Percentiles rank a stretch among this genome's conserved stretches.
Conservation (phyloP, 2,797 vertebrate species). For the Pseudochaenichthys georgianus region DNA sequence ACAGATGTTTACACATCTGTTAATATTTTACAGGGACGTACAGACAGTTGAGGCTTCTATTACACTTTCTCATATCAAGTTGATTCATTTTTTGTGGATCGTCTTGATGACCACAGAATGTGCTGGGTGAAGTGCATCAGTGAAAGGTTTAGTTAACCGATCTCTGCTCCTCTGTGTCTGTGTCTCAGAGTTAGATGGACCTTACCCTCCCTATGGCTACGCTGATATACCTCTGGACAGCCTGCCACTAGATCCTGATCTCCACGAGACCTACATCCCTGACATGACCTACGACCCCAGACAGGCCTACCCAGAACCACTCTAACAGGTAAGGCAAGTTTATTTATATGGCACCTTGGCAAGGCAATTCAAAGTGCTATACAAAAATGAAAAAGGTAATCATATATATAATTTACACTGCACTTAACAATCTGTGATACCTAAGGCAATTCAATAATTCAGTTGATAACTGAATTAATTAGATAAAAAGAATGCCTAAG, state of each 20-base stretch:
- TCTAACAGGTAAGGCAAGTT: constrained; percentile 74
- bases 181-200: constrained; percentile 74
- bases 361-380: too few species aligned
- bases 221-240: constrained; percentile 77
- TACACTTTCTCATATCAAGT: neutral
- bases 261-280: constrained; percentile 79
- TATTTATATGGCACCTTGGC: too few species aligned
- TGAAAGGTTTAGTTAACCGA: neutral
- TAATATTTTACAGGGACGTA: neutral
- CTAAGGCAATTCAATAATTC: too few species aligned
- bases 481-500: too few species aligned
- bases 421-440: too few species aligned
- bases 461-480: too few species aligned
- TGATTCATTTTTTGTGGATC: neutral
- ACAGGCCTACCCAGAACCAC: constrained; percentile 81
- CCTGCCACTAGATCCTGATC: constrained; percentile 76
- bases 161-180: constrained; percentile 18
- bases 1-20: neutral
- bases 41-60: neutral
- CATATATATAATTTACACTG: too few species aligned
- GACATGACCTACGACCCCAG: constrained; percentile 82
- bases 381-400: too few species aligned
- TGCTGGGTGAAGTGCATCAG: neutral
- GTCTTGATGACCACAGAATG: neutral
- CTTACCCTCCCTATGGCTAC: constrained; percentile 79